Evolutionary conservation across 2,113 vertebrate species (phyloP).

Genomic region (human (Homo sapiens)): GRCh38 chr9:77773001-77773500

Average conservation of each 20-base stretch:
- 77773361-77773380: neutral
- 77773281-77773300: neutral
- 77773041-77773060: neutral
- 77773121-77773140: constrained; percentile 39
- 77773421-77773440: constrained; percentile 13
- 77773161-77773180: neutral
- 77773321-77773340: neutral
- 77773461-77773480: neutral
- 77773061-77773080: neutral
- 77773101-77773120: neutral
- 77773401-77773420: neutral
- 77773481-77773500: neutral
- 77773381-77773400: neutral
- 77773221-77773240: neutral
- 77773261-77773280: constrained; percentile 27
- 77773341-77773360: neutral
- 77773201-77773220: constrained; percentile 37
- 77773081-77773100: neutral
- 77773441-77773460: neutral
- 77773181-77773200: neutral
- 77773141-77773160: constrained; percentile 6
- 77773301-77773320: constrained; percentile 4
- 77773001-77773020: no score
- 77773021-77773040: no score
- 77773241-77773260: constrained; percentile 8